phyloP scores from a whole-genome alignment of 2,888 invertebrate genomes.

The Heliconius ethilla region DNA sequence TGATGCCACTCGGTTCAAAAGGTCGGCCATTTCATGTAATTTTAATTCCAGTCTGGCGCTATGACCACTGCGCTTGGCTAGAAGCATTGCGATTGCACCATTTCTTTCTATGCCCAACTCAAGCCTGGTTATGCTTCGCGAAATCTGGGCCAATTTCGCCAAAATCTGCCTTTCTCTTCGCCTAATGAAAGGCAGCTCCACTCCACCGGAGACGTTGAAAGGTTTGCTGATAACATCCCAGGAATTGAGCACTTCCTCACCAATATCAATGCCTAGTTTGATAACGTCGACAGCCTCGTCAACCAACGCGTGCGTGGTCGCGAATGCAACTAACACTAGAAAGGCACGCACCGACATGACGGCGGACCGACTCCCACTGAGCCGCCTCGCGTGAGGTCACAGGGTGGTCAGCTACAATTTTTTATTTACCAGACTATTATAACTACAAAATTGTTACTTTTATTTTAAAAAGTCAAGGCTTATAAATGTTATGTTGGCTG shows the following conservation, averaged over 20 bases:
- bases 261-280: conserved; percentile 82
- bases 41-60: conserved; percentile 81
- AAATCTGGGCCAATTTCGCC: conserved; percentile 66
- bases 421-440: conserved; percentile 20
- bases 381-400: conserved; percentile 40
- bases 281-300: conserved; percentile 84
- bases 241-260: conserved; percentile 81
- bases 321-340: conserved; percentile 59
- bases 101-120: conserved; percentile 63
- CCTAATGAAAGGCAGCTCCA: conserved; percentile 83
- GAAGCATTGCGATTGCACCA: conserved; percentile 56
- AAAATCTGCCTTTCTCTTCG: conserved; percentile 84
- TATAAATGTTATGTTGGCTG: not conserved
- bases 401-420: conserved; percentile 58
- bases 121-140: conserved; percentile 62
- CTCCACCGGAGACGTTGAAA: conserved; percentile 76
- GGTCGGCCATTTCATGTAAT: conserved; percentile 83
- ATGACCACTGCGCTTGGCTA: conserved; percentile 68
- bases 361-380: conserved; percentile 68
- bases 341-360: conserved; percentile 67
- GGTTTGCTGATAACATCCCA: conserved; percentile 85
- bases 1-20: conserved; percentile 82
- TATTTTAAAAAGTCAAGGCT: not conserved
- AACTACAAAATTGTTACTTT: not conserved
- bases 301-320: conserved; percentile 69